These are phyloP conservation scores for Plutella xylostella DNA, from an alignment of 2,888 invertebrate species.

Conservation along the genomic window DNA sequence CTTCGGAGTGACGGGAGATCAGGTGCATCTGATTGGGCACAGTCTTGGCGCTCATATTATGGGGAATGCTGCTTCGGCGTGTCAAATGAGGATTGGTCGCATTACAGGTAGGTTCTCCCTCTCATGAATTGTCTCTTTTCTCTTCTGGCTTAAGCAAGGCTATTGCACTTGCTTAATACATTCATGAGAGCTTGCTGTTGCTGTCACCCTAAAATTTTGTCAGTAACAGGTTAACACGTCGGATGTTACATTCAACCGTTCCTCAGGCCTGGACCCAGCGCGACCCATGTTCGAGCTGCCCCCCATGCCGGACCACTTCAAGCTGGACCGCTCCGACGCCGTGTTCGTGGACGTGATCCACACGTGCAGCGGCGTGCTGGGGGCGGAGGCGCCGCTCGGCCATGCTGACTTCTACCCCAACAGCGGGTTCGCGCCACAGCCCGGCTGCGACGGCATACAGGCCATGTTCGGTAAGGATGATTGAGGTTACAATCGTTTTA, in stretches of 20 bases:
- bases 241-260: too few species aligned
- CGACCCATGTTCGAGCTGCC: slow-evolving; percentile 74
- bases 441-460: slow-evolving; percentile 69
- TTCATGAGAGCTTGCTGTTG: too few species aligned
- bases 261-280: slow-evolving; percentile 76
- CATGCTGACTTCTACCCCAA: slow-evolving; percentile 79
- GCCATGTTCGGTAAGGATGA: slow-evolving; percentile 31
- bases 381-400: slow-evolving; percentile 72
- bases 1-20: slow-evolving; percentile 28
- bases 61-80: slow-evolving; percentile 33
- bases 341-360: slow-evolving; percentile 74
- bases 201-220: too few species aligned
- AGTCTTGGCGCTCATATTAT: slow-evolving; percentile 46
- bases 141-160: too few species aligned
- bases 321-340: slow-evolving; percentile 71
- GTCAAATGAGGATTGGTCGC: slow-evolving; percentile 24
- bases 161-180: too few species aligned
- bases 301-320: slow-evolving; percentile 57
- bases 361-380: slow-evolving; percentile 76
- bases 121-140: too few species aligned
- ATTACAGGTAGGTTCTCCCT: slow-evolving; percentile 31
- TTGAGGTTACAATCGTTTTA: too few species aligned
- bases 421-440: slow-evolving; percentile 73
- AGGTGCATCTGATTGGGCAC: slow-evolving; percentile 40
- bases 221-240: too few species aligned